These are phyloP conservation scores for Lycaena phlaeas DNA, from an alignment of 2,888 invertebrate species.

Conservation along the genomic window DNA sequence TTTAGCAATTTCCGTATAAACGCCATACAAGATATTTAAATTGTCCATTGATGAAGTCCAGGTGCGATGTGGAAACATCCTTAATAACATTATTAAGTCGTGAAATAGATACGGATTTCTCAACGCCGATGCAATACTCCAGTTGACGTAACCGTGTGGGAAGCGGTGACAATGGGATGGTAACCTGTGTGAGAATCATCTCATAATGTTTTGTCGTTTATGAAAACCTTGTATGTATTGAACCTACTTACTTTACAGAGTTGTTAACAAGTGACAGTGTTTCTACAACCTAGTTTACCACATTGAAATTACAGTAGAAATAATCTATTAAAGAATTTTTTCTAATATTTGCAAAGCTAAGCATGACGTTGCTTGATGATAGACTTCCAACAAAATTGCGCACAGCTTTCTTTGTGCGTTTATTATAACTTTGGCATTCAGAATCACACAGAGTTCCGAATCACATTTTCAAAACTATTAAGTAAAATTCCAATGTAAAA, in stretches of 20 bases:
- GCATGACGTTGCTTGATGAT: too few relatives aligned
- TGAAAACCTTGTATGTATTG: background rate
- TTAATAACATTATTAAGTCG: background rate
- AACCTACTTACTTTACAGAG: too few relatives aligned
- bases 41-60: slow-evolving; percentile 1
- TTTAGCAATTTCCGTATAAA: slow-evolving; percentile 2
- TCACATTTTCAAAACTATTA: too few relatives aligned
- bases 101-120: background rate
- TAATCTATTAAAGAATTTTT: background rate
- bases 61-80: slow-evolving; percentile 1
- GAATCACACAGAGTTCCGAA: too few relatives aligned
- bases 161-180: slow-evolving; percentile 1
- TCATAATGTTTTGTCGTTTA: slow-evolving; percentile 5
- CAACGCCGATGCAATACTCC: slow-evolving; percentile 1
- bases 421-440: too few relatives aligned
- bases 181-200: slow-evolving; percentile 7
- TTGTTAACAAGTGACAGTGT: too few relatives aligned
- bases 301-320: too few relatives aligned
- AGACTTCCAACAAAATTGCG: too few relatives aligned
- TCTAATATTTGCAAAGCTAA: background rate
- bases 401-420: too few relatives aligned
- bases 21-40: too few relatives aligned
- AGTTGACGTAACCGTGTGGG: slow-evolving; percentile 2
- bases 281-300: too few relatives aligned
- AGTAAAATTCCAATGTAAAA: too few relatives aligned